A percentile compares a stretch with the other conserved stretches of the same genome.
Conservation (phyloP, 2,797 vertebrate species). For the Alosa sapidissima region DNA sequence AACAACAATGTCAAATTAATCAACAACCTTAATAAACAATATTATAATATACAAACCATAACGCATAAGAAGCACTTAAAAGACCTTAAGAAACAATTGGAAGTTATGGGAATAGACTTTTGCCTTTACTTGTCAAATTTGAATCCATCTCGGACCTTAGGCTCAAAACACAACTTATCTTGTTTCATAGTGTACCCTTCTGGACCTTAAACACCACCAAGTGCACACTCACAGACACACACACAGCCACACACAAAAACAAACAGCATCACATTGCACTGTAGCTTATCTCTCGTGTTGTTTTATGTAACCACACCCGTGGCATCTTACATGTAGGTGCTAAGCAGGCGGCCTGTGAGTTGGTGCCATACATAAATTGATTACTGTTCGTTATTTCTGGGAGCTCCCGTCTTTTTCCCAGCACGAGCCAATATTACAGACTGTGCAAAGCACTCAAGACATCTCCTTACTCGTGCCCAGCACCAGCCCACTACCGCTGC, state of each 20-base stretch:
- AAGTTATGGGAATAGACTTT: no score
- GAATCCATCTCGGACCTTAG: no score
- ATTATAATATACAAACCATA: no score
- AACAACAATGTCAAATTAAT: no score
- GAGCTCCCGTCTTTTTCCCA: neutral
- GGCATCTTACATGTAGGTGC: conserved; percentile 58
- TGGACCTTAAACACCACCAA: no score
- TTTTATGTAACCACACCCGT: conserved; percentile 41
- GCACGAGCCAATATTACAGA: neutral
- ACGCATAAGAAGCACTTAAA: no score
- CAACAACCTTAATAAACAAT: no score
- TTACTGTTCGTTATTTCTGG: neutral
- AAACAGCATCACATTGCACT: neutral
- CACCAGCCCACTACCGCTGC: neutral
- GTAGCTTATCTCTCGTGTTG: conserved; percentile 37
- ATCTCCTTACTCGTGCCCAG: neutral
- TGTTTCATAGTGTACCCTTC: no score
- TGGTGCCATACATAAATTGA: neutral
- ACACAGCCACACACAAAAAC: neutral
- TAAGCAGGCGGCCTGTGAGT: conserved; percentile 29
- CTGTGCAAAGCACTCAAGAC: neutral
- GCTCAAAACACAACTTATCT: no score
- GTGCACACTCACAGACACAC: neutral
- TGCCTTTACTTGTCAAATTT: no score
- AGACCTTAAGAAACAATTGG: no score